Percentiles rank a stretch among this genome's conserved stretches.
Evolutionary conservation across 2,113 vertebrate species (phyloP).

Genomic region (Brachirus orientalis): DNA sequence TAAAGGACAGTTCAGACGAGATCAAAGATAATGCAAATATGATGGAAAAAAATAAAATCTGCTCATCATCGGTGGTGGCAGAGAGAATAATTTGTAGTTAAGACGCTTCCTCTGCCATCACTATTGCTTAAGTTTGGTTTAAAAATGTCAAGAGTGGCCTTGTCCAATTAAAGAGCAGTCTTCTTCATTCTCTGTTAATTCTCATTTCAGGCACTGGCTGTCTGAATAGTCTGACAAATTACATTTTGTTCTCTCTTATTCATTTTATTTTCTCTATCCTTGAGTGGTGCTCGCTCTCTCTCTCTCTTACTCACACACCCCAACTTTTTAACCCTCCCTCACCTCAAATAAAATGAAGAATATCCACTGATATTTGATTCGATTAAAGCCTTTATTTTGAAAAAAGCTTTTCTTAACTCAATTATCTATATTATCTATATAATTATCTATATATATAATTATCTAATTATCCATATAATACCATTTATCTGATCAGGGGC

Average conservation of each 20-base stretch:
- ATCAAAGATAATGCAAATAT: slow-evolving; percentile 45
- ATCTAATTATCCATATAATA: too few species aligned
- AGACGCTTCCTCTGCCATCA: slow-evolving; percentile 62
- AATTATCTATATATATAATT: too few species aligned
- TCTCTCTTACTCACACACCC: slow-evolving; percentile 7
- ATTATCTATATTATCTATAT: too few species aligned
- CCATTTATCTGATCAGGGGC: too few species aligned
- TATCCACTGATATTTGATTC: slow-evolving; percentile 73
- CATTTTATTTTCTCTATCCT: slow-evolving; percentile 55
- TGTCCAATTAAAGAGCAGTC: slow-evolving; percentile 79
- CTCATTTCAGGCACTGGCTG: slow-evolving; percentile 68
- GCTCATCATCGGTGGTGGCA: slow-evolving; percentile 36
- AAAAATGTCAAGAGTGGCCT: slow-evolving; percentile 76
- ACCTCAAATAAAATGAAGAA: slow-evolving; percentile 75
- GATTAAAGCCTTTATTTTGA: slow-evolving; percentile 64
- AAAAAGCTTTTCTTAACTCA: too few species aligned
- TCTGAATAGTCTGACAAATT: slow-evolving; percentile 78
- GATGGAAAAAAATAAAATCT: slow-evolving; percentile 29
- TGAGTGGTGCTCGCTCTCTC: slow-evolving; percentile 41
- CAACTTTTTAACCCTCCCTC: slow-evolving; percentile 50
- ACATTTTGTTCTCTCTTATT: slow-evolving; percentile 77
- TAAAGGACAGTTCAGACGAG: slow-evolving; percentile 5
- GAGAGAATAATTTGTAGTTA: slow-evolving; percentile 67
- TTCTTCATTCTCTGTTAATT: slow-evolving; percentile 67
- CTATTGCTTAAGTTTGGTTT: slow-evolving; percentile 62